These are phyloP conservation scores for Euura lappo DNA, from an alignment of 1,140 invertebrate genomes.

Conservation along the genomic window DNA sequence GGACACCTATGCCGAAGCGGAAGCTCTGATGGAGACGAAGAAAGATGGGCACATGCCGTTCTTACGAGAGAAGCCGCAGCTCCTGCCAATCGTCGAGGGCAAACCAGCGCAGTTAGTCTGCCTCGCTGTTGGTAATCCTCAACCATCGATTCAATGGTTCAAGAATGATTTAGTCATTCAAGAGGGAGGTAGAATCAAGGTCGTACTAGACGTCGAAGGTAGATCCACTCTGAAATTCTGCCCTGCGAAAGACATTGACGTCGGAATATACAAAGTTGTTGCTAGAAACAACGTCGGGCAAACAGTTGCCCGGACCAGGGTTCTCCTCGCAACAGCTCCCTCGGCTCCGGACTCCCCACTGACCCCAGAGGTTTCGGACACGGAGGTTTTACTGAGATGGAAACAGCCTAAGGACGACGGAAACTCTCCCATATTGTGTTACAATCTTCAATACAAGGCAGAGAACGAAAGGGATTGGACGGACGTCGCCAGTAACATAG, in stretches of 20 bases:
- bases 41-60: constrained; percentile 80
- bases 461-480: constrained; percentile 84
- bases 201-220: constrained; percentile 77
- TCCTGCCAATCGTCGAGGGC: constrained; percentile 79
- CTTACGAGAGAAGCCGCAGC: constrained; percentile 82
- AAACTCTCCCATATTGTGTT: constrained; percentile 83
- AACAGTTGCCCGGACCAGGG: constrained; percentile 73
- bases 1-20: constrained; percentile 83
- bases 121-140: constrained; percentile 87
- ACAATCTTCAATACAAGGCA: constrained; percentile 82
- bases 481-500: constrained; percentile 85
- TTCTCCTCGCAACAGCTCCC: constrained; percentile 77
- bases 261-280: constrained; percentile 94
- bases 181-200: constrained; percentile 79
- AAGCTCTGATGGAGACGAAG: constrained; percentile 81
- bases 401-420: constrained; percentile 85
- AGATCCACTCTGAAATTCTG: constrained; percentile 79
- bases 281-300: constrained; percentile 87
- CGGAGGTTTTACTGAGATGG: constrained; percentile 88
- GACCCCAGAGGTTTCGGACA: constrained; percentile 80
- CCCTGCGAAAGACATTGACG: constrained; percentile 79
- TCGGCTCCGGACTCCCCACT: constrained; percentile 87
- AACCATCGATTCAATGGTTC: constrained; percentile 94
- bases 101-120: constrained; percentile 81
- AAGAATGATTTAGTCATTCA: constrained; percentile 88